These are phyloP conservation scores for Dione vanillae DNA, from an alignment of 2,888 invertebrate genomes.

Conservation along the genomic window DNA sequence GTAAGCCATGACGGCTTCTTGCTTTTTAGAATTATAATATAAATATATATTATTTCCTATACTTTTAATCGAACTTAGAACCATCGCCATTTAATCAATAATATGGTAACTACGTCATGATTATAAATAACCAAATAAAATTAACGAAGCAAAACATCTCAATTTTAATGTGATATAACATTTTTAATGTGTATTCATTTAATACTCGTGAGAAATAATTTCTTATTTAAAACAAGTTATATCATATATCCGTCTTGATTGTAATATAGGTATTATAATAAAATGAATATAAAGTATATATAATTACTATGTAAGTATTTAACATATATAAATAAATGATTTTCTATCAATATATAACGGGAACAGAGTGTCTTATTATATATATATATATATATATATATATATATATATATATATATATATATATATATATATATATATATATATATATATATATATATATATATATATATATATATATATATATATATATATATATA, in stretches of 20 bases:
- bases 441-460: too few species aligned
- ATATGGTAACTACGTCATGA: not conserved
- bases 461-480: too few species aligned
- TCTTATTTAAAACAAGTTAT: conserved; percentile 1
- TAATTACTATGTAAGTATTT: not conserved
- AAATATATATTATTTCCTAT: too few species aligned
- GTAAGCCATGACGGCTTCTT: too few species aligned
- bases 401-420: too few species aligned
- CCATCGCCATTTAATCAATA: not conserved
- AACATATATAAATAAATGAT: too few species aligned
- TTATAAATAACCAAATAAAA: conserved; percentile 10
- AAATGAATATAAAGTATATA: not conserved
- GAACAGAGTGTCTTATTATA: too few species aligned
- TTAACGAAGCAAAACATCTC: conserved; percentile 8
- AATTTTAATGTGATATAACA: not conserved
- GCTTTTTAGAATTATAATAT: too few species aligned
- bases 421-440: too few species aligned
- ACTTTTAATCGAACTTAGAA: not conserved
- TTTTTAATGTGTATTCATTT: not conserved
- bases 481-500: too few species aligned
- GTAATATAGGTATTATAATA: not conserved
- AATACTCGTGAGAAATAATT: conserved; percentile 14
- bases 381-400: too few species aligned
- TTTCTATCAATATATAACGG: too few species aligned
- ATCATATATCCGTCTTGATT: not conserved